A percentile compares a stretch with the other conserved stretches of the same genome.
Conservation (phyloP, 2,797 vertebrate genomes). For the Lutra lutra region DNA sequence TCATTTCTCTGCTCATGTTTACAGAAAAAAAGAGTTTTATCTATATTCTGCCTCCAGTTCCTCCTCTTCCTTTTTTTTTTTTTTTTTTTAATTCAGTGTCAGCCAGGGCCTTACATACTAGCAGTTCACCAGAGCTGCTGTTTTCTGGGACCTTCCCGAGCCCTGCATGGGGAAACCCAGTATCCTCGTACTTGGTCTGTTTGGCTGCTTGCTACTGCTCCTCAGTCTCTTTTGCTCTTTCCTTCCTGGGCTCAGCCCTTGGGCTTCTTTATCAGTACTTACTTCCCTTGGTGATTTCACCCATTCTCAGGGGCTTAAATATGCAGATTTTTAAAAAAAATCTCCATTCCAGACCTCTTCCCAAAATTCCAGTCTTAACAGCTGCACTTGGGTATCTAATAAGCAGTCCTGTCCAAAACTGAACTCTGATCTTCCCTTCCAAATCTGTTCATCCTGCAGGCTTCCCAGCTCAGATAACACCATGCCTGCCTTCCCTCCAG, state of each 20-base stretch:
- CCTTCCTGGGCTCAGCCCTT: not conserved
- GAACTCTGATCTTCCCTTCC: not conserved
- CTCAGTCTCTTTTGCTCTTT: not conserved
- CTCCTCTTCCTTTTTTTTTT: not conserved
- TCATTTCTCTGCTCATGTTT: not conserved
- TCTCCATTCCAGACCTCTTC: not conserved
- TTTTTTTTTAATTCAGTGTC: not conserved
- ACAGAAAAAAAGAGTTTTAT: constrained; percentile 15
- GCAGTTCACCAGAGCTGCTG: not conserved
- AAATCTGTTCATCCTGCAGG: not conserved
- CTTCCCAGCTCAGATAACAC: not conserved
- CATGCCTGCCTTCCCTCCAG: not conserved
- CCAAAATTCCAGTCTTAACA: not conserved
- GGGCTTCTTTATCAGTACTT: not conserved
- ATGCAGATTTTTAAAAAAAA: not conserved
- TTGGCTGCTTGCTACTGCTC: not conserved
- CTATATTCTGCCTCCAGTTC: constrained; percentile 29
- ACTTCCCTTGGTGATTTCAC: not conserved
- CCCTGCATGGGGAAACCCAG: not conserved
- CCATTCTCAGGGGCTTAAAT: not conserved
- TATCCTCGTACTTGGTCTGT: not conserved
- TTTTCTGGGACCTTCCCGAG: not conserved
- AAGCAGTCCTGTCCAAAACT: not conserved
- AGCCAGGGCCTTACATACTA: not conserved
- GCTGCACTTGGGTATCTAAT: not conserved